Evolutionary conservation across 2,888 invertebrate species (phyloP), one percentile per base, ranked within the genome.

Genomic region (Hirtodrosophila duncani): DNA sequence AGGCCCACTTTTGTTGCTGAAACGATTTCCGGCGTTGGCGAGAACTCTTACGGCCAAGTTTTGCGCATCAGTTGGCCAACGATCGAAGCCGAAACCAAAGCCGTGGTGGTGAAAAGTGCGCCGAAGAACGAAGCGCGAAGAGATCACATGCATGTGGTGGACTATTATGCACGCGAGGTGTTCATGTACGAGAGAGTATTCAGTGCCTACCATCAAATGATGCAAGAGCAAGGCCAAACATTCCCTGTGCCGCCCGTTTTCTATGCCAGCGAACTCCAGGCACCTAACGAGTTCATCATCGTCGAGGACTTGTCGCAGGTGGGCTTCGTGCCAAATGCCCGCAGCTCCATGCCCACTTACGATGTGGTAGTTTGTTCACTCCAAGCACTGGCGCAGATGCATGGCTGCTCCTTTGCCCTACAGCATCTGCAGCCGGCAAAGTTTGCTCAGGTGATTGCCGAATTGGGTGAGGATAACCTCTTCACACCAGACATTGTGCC

Each of bases 331-430:
- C 63, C 67, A 21, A 82, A 83, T 43, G 48, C 85, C 37, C 84
- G 85, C 2, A 82, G 84, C 38, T 85, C 86, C 13, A 52, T 71
- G 11, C 70, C 88, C 4, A 84, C 87, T 10, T 80, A 84, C 11
- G 85, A 88, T 27, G 80, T 87, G 52, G 83, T 88, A 1, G 81
- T 83, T 24, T 66, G 81, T 8, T 84, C 88, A 0, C 70, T 89
- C 14, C 84, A 84, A 51, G 85, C 87, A 3, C 70, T 88, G 6
- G 89, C 88, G 1, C 87, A 87, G 23, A 85, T 88, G 57, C 89
- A 89, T 61, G 88, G 88, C 1, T 85, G 88, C 61, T 88, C 88
- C 5, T 84, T 88, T 45, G 85, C 87, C 0, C 66, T 88, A 13
- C 85, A 83, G 55, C 72, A 85, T 30, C 64, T 62, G 4, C 56